These are phyloP conservation scores for Cisticola juncidis DNA, from an alignment of 2,113 vertebrate genomes.

Conservation along the genomic window DNA sequence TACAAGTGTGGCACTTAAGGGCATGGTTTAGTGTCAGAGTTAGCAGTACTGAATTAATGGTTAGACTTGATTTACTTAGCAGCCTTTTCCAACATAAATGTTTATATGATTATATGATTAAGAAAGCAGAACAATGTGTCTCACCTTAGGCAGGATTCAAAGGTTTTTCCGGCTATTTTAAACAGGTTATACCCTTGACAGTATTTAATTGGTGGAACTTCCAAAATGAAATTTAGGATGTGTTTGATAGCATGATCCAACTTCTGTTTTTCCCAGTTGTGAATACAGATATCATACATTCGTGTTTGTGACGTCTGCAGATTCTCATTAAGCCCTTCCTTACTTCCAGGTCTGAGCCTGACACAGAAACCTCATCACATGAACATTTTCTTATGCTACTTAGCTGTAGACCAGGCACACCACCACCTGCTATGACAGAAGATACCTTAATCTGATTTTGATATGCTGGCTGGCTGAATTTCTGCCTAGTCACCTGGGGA, in stretches of 20 bases:
- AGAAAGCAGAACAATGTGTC: background rate
- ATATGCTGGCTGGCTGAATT: background rate
- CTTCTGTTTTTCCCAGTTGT: background rate
- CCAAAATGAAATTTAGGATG: background rate
- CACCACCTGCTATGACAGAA: background rate
- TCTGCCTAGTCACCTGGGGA: background rate
- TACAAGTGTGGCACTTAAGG: background rate
- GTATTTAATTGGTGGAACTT: background rate
- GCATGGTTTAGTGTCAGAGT: background rate
- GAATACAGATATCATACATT: background rate
- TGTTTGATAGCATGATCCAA: background rate
- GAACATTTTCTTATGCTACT: background rate
- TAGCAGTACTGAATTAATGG: background rate
- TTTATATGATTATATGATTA: background rate
- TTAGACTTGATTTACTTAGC: background rate
- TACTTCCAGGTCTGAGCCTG: background rate
- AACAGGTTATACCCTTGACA: background rate
- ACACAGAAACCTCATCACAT: background rate
- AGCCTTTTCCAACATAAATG: background rate
- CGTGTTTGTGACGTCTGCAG: rapidly evolving
- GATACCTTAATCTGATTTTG: background rate
- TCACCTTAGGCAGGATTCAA: background rate
- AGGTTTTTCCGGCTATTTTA: background rate
- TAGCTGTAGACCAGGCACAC: background rate
- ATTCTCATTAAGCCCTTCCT: background rate